These are phyloP conservation scores for Drosophila littoralis DNA, from an alignment of 1,140 invertebrate species.

Conservation along the genomic window DNA sequence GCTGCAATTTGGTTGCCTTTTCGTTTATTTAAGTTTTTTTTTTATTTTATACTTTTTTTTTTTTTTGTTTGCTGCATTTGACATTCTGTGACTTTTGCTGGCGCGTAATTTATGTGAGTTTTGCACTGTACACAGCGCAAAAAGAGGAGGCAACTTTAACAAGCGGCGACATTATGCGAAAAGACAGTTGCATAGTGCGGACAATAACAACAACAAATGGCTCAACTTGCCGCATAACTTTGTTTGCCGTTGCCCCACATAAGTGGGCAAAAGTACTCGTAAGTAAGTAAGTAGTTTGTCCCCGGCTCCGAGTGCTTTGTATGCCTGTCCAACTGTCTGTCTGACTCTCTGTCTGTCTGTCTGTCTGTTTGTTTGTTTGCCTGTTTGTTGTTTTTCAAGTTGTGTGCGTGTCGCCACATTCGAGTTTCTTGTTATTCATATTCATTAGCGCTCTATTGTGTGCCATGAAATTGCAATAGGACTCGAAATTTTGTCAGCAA, in stretches of 20 bases:
- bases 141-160: slow-evolving; percentile 45
- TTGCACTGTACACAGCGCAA: slow-evolving; percentile 51
- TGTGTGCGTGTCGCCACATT: slow-evolving; percentile 49
- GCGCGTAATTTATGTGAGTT: slow-evolving; percentile 80
- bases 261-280: slow-evolving; percentile 65
- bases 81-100: slow-evolving; percentile 78
- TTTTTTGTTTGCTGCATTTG: slow-evolving; percentile 68
- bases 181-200: slow-evolving; percentile 52
- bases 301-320: slow-evolving; percentile 19
- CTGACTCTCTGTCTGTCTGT: slow-evolving; percentile 4
- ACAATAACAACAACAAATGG: slow-evolving; percentile 52
- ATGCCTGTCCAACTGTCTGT: not conserved
- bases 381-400: slow-evolving; percentile 58
- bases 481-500: slow-evolving; percentile 52
- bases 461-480: slow-evolving; percentile 56
- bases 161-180: slow-evolving; percentile 68
- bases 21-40: not conserved
- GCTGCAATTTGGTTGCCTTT: slow-evolving; percentile 54
- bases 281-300: slow-evolving; percentile 60
- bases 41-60: slow-evolving; percentile 40
- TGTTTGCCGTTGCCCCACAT: slow-evolving; percentile 59
- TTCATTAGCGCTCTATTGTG: slow-evolving; percentile 77
- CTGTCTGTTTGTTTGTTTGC: slow-evolving; percentile 65
- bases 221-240: slow-evolving; percentile 73
- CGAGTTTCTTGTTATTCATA: slow-evolving; percentile 69